Base-by-base conservation (phyloP, 2,113 vertebrate genomes). In the Dolichallabes microphthalmus region DNA sequence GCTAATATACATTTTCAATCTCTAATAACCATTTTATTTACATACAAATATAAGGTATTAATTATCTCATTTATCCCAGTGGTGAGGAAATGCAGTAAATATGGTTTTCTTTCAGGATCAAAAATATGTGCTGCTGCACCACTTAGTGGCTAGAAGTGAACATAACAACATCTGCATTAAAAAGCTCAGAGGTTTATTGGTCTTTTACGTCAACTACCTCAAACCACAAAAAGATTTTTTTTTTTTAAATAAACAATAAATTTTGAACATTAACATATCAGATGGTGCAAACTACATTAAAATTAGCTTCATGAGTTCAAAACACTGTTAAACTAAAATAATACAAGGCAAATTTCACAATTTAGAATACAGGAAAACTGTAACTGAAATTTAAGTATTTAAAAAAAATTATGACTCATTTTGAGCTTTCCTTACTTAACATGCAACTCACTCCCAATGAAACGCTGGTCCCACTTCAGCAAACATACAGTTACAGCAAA, bases 131-230 rank as follows among this genome's bases (percentile, higher is more conserved):
- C 7, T 52, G n/a, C 22, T 2, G 30, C 50, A 50, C 30, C 74
- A 86, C 73, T 76, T 80, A 13, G 74, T 86, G 80, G 64, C 19
- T 13, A 35, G 1, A 45, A 8, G 14, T 10, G 10, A 68, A 30
- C 2, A 55, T 68, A 53, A 55, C 61, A 57, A 25, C 19, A 50
- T 11, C 11, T 3, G 2, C 19, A 57, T 50, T 50, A 55, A 22
- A 82, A 75, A 9, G 25, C 83, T 45, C 57, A 32, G 53, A 32
- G 85, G 53, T 89, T 86, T 86, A 89, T 89, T 88, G 74, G 58
- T 63, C 52, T 76, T 74, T 64, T 60, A 84, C 53, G 12, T 81
- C 30, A 81, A 82, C 39, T 86, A 84, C 78, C 61, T 58, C 77
- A 55, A 52, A 80, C 77, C 71, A 50, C 15, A 80, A 25, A 35